Evolutionary conservation across 2,888 invertebrate genomes (phyloP).

Genomic region (Caenorhabditis panamensis): DNA sequence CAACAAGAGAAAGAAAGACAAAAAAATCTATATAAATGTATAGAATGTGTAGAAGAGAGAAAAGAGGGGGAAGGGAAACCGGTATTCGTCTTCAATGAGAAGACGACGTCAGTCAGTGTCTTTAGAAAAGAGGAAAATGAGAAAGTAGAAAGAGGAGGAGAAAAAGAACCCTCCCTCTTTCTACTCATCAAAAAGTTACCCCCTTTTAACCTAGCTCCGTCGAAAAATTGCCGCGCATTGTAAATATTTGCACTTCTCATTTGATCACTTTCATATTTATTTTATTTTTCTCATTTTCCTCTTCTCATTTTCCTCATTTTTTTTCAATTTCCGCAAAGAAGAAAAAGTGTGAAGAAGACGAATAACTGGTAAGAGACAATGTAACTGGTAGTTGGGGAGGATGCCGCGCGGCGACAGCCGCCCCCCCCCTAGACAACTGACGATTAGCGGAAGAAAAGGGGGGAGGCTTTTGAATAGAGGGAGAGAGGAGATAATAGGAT

Average conservation of each 20-base stretch:
- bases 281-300: constrained; percentile 7
- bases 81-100: constrained; percentile 3
- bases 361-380: constrained; percentile 1
- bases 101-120: neutral
- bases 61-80: neutral
- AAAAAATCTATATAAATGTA: neutral
- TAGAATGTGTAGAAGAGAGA: neutral
- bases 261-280: constrained; percentile 4
- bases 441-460: neutral
- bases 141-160: neutral
- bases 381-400: neutral
- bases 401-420: neutral
- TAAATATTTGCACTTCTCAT: constrained; percentile 7
- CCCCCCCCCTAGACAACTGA: too few relatives aligned
- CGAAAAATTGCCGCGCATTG: neutral
- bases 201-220: constrained; percentile 8
- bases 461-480: neutral
- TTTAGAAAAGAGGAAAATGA: neutral
- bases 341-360: constrained; percentile 4
- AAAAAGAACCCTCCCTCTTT: too few relatives aligned
- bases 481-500: too few relatives aligned
- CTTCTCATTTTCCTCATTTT: neutral
- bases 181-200: neutral
- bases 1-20: neutral
- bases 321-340: neutral